A percentile compares a stretch with the other conserved stretches of the same genome.
phyloP scores from a whole-genome alignment of 2,113 vertebrate species.

The Hemiprocne comata region DNA sequence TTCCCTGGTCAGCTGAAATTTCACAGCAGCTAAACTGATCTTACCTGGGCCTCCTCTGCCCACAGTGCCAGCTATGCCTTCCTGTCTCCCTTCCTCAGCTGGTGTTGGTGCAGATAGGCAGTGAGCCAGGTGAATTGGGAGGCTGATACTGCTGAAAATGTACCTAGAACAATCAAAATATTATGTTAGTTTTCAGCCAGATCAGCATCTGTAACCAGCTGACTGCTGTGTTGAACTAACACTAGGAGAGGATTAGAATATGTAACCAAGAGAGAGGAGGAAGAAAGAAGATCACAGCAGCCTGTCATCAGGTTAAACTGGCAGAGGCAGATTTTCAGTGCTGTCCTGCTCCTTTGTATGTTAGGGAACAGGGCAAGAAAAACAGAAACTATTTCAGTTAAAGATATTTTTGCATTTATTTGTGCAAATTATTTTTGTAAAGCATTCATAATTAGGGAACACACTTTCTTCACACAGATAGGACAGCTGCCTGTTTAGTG shows the following conservation, averaged over 20 bases:
- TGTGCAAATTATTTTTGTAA: background rate
- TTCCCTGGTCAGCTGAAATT: background rate
- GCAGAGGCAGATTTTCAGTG: background rate
- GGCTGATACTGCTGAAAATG: background rate
- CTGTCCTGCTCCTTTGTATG: background rate
- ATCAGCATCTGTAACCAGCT: background rate
- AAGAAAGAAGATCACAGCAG: background rate
- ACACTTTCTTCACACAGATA: background rate
- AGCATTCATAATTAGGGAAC: background rate
- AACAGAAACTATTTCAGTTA: background rate
- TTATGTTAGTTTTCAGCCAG: background rate
- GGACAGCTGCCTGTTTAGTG: background rate
- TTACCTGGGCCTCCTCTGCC: fast-evolving
- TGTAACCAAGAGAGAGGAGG: background rate
- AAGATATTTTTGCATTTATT: background rate
- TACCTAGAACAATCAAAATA: background rate
- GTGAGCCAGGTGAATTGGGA: background rate
- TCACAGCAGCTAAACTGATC: background rate
- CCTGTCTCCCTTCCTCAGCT: background rate
- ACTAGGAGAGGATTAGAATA: no score
- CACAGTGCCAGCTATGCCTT: fast-evolving
- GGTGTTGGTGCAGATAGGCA: background rate
- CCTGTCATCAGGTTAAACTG: background rate
- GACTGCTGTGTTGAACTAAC: background rate
- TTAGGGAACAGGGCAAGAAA: background rate